Evolutionary conservation across 2,888 invertebrate species (phyloP).

Genomic region (Conistra vaccinii): DNA sequence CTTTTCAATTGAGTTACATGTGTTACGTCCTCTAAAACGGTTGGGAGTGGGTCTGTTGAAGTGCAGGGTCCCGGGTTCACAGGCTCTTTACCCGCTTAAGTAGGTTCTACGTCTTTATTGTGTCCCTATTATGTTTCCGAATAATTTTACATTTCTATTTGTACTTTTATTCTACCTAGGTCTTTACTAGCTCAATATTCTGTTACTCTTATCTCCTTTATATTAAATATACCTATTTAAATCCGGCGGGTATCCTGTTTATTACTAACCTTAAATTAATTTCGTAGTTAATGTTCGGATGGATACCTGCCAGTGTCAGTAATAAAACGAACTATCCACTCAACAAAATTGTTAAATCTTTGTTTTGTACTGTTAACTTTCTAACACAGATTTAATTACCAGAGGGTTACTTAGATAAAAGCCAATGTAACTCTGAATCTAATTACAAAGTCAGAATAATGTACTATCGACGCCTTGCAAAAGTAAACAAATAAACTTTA

Average conservation of each 20-base stretch:
- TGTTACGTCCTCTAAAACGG: constrained; percentile 15
- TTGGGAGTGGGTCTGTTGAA: constrained; percentile 30
- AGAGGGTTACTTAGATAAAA: constrained; percentile 13
- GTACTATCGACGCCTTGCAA: constrained; percentile 6
- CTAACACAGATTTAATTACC: constrained; percentile 39
- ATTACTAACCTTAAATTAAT: constrained; percentile 32
- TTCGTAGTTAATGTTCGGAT: constrained; percentile 30
- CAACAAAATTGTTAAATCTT: constrained; percentile 50
- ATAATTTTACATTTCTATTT: constrained; percentile 4
- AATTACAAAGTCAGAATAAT: constrained; percentile 27
- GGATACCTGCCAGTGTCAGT: constrained; percentile 20
- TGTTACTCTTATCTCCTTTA: not conserved
- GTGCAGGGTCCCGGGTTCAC: constrained; percentile 43
- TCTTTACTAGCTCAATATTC: not conserved
- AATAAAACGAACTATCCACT: constrained; percentile 45
- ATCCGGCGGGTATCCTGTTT: constrained; percentile 1
- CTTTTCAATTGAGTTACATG: not conserved
- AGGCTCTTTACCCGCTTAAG: constrained; percentile 21
- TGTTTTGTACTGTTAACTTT: constrained; percentile 38
- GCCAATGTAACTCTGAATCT: constrained; percentile 9
- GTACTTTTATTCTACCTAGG: not conserved
- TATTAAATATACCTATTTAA: not conserved
- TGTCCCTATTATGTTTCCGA: not conserved
- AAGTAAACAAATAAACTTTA: constrained; percentile 29
- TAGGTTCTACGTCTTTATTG: constrained; percentile 15